These are phyloP conservation scores for Drosophila anomalipes DNA, from an alignment of 2,888 invertebrate genomes.

Conservation along the genomic window DNA sequence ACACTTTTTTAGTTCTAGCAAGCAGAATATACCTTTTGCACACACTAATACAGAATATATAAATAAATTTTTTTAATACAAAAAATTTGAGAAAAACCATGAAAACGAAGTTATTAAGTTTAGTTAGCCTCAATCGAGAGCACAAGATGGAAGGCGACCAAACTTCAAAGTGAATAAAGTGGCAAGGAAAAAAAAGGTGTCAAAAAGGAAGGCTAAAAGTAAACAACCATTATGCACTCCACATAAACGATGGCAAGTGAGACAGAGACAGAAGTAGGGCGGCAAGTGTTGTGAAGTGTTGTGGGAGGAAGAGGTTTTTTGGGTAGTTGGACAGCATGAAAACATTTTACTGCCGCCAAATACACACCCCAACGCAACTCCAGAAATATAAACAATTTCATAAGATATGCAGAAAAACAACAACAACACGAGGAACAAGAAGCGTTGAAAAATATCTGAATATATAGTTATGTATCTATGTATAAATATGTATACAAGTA, in stretches of 20 bases:
- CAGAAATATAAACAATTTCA: conserved; percentile 78
- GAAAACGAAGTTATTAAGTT: conserved; percentile 46
- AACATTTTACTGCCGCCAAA: conserved; percentile 68
- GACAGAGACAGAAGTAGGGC: conserved; percentile 3
- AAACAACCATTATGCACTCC: conserved; percentile 79
- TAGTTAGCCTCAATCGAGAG: conserved; percentile 51
- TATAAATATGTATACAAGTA: conserved; percentile 14
- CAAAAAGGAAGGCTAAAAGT: conserved; percentile 66
- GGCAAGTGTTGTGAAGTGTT: conserved; percentile 18
- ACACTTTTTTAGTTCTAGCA: not conserved
- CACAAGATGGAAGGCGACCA: conserved; percentile 33
- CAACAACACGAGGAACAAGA: conserved; percentile 37
- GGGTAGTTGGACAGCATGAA: conserved; percentile 68
- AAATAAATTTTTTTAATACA: conserved; percentile 37
- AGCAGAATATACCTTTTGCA: conserved; percentile 4
- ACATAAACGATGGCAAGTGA: conserved; percentile 58
- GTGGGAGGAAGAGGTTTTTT: conserved; percentile 46
- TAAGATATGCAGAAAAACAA: conserved; percentile 72
- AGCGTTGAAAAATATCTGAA: conserved; percentile 73
- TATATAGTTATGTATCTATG: conserved; percentile 44
- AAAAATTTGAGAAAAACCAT: conserved; percentile 18
- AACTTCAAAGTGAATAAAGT: conserved; percentile 77
- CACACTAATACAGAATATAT: conserved; percentile 21
- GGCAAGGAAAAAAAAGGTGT: conserved; percentile 27
- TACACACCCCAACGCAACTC: conserved; percentile 41